These are phyloP conservation scores for Petroica traversi DNA, from an alignment of 2,113 vertebrate genomes.

Conservation along the genomic window DNA sequence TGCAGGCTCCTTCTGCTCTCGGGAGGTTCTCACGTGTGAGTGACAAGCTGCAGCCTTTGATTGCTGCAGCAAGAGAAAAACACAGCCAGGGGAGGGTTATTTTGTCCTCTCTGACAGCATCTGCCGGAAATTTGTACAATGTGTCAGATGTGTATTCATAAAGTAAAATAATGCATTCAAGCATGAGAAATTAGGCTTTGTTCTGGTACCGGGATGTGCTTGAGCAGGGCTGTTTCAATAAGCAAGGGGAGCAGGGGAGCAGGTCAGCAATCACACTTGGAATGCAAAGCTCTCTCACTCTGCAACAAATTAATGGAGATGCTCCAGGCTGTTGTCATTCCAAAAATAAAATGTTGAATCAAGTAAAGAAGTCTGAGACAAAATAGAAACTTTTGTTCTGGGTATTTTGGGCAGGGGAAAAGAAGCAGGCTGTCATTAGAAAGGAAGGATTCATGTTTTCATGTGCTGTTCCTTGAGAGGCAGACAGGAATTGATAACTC, in stretches of 20 bases:
- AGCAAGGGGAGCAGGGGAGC: not conserved
- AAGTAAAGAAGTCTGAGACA: not conserved
- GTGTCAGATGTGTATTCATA: not conserved
- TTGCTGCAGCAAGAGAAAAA: not conserved
- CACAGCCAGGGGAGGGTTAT: not conserved
- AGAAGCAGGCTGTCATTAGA: not conserved
- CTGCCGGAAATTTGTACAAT: not conserved
- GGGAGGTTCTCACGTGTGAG: not conserved
- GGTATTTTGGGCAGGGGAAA: not conserved
- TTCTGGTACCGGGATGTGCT: not conserved
- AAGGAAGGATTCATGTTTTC: not conserved
- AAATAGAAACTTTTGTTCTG: not conserved
- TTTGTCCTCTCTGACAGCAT: not conserved
- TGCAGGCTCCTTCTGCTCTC: not conserved
- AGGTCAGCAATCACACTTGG: conserved; percentile 3
- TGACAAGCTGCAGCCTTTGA: conserved; percentile 38
- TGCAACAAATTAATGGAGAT: conserved; percentile 20
- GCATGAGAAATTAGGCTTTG: not conserved
- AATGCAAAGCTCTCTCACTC: conserved; percentile 50
- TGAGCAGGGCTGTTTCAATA: not conserved
- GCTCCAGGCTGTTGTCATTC: conserved; percentile 42
- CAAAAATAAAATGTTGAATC: conserved; percentile 6
- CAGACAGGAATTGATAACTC: not conserved
- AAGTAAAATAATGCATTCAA: not conserved
- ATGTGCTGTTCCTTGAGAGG: not conserved